Base-by-base conservation (phyloP, 2,113 vertebrate genomes). In the Felis catus region DNA sequence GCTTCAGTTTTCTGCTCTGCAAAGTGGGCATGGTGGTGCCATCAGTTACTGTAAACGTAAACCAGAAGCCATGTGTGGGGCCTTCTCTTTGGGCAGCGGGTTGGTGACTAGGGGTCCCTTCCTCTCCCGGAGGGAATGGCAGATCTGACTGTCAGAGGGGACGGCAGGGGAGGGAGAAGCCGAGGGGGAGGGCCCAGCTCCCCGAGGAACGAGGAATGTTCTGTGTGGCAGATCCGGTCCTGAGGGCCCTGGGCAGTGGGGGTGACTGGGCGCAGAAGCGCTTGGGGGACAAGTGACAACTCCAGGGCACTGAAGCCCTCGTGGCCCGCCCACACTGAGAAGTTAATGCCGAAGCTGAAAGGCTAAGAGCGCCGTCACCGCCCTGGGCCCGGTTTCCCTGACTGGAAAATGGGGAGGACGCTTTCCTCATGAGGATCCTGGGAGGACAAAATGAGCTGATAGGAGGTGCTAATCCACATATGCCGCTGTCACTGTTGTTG, bases 301-400 rank as follows among this genome's bases (percentile, higher is more conserved):
- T 41, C n/a, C 6, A 45, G 73, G 11, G 27, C 10, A 10, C 0
- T 0, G 14, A 18, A 68, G 29, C 63, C 71, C 18, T 1, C 16
- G 73, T 45, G 81, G 19, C n/a, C 45, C 25, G 7, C 70, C 23
- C 5, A 10, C 1, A 1, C 65, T 14, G 31, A 70, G 23, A 61
- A 23, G 63, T 74, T 48, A 11, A 27, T 78, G 27, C 4, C 7
- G 41, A 78, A 48, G 39, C 74, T 48, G 9, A 73, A 13, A 73
- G 39, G 36, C 70, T 41, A 73, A 48, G 27, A 63, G 14, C 1
- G 0, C 23, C 0, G 4, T 66, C 61, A 9, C 58, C 19, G 33
- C 73, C 71, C 73, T 48, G 74, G 58, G 10, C 65, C 29, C 45
- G 48, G 19, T 82, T 33, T 16, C 65, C 78, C 78, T 58, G 90